A percentile compares a stretch with the other conserved stretches of the same genome.
phyloP scores from a whole-genome alignment of 2,797 vertebrate genomes.

The Gadopsis marmoratus region DNA sequence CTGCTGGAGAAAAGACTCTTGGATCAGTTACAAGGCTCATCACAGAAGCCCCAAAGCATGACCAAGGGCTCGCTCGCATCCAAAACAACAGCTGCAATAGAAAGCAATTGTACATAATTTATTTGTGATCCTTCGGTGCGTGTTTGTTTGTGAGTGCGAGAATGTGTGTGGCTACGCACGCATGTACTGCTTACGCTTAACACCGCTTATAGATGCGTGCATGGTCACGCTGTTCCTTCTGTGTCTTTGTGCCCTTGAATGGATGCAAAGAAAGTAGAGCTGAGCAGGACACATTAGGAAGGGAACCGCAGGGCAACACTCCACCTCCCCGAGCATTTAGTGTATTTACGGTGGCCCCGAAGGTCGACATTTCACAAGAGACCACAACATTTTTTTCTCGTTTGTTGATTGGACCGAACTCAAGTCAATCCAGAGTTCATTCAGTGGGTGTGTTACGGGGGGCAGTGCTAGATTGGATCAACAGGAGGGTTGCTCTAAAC shows the following conservation, averaged over 20 bases:
- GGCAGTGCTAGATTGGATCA: too few species aligned
- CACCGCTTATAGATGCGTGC: background rate
- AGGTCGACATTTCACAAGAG: too few species aligned
- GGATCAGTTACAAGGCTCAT: constrained; percentile 50
- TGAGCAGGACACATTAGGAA: constrained; percentile 52
- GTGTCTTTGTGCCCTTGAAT: constrained; percentile 27
- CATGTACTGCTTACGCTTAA: too few species aligned
- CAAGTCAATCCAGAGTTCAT: too few species aligned
- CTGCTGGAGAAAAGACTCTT: constrained; percentile 17
- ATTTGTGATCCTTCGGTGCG: background rate
- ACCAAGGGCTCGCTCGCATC: constrained; percentile 38
- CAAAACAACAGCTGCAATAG: constrained; percentile 49
- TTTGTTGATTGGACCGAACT: too few species aligned
- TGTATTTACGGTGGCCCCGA: too few species aligned
- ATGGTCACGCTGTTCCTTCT: background rate
- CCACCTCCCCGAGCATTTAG: constrained; percentile 37
- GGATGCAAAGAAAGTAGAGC: constrained; percentile 42
- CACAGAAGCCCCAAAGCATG: constrained; percentile 54
- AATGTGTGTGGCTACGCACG: background rate
- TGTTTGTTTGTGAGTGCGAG: background rate
- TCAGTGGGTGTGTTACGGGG: too few species aligned
- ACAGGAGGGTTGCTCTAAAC: too few species aligned
- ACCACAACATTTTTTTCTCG: too few species aligned
- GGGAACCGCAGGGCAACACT: constrained; percentile 46
- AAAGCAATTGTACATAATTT: constrained; percentile 44